phyloP scores from a whole-genome alignment of 2,113 vertebrate species.

The Phrynosoma blainvillii region DNA sequence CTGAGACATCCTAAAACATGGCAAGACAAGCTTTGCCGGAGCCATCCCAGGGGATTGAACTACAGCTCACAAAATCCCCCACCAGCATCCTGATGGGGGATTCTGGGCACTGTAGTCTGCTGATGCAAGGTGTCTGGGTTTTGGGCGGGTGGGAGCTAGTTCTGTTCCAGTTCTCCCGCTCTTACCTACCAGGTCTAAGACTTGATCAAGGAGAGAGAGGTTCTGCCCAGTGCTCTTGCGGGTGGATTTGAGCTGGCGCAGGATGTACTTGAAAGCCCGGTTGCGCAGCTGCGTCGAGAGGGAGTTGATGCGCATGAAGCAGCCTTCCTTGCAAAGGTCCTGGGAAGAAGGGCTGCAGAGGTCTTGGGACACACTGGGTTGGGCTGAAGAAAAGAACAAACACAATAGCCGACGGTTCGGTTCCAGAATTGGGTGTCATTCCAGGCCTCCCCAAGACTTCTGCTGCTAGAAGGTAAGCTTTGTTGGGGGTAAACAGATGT shows the following conservation, averaged over 20 bases:
- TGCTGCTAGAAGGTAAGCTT: no score
- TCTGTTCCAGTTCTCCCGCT: not conserved
- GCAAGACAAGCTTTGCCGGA: no score
- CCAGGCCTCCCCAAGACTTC: no score
- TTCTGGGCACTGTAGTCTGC: no score
- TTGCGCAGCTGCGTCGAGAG: constrained; percentile 15
- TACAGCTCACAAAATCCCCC: no score
- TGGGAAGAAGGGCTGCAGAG: fast-evolving
- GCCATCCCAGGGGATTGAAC: no score
- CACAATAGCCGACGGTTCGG: no score
- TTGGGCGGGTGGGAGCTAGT: fast-evolving
- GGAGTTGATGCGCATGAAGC: constrained; percentile 6
- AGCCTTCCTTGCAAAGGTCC: constrained; percentile 1
- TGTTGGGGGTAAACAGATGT: no score
- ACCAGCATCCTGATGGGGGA: no score
- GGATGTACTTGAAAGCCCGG: not conserved
- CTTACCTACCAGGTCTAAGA: constrained; percentile 13
- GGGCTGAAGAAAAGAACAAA: not conserved
- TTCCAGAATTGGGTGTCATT: no score
- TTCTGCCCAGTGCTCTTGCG: not conserved
- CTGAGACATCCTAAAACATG: no score
- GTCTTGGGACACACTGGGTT: not conserved
- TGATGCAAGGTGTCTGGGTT: no score
- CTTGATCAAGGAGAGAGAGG: not conserved
- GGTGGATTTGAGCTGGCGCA: not conserved